Evolutionary conservation across 2,888 invertebrate species (phyloP), one percentile per base, ranked within the genome.

Genomic region (Erebia palarica): DNA sequence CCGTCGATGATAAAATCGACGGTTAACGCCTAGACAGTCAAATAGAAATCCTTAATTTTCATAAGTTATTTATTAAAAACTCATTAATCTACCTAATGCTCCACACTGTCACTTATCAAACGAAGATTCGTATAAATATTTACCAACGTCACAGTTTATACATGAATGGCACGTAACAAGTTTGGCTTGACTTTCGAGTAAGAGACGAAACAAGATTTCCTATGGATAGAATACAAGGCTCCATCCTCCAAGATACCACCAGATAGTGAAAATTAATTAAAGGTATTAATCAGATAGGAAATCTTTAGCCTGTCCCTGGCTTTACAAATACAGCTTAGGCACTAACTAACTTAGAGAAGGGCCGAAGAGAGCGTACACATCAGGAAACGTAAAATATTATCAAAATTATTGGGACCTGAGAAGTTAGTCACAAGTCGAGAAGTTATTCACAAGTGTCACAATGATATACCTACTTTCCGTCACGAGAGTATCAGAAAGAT

Each of bases 31-130:
- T 27, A 27, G 3, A 36, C 36, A 36, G 1, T 36, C 1, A 58
- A 70, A 49, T 69, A 18, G 69, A 73, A 71, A 14, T 5, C 65
- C 3, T 65, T n/a, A 10, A 13, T 69, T 65, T 60, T 71, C 57
- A 63, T 65, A 71, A 65, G 51, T 71, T 79, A 80, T 90, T 90
- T 91, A 89, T 88, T 88, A 86, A 84, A 89, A 89, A 86, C 82
- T 80, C 84, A 80, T 82, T 77, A 79, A 36, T 78, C 81, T 86
- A 87, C 79, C 84, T 82, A 84, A 79, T 76, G 65, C 78, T 79
- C 80, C 78, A 83, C 75, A 80, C 82, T 79, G 76, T 81, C 59
- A 58, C 76, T 81, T 80, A 77, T 72, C 74, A 80, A 82, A 80
- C 77, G 78, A 83, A 80, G 78, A 69, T 69, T 78, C 78, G 59